phyloP scores from a whole-genome alignment of 2,888 invertebrate genomes.

The Chorisops tibialis region DNA sequence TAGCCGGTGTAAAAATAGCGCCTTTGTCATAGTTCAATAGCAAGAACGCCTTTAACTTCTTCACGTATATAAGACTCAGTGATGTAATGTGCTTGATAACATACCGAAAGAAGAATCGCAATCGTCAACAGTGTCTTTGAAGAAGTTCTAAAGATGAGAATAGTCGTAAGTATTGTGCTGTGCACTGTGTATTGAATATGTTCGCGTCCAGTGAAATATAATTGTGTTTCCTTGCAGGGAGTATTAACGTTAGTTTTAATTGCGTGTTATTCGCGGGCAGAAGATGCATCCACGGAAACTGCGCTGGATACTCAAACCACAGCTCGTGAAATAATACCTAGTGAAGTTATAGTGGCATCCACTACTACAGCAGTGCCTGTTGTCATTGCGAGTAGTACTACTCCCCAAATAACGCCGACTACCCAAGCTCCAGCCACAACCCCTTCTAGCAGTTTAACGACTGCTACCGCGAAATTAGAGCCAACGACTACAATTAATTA shows the following conservation, averaged over 20 bases:
- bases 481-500: neutral
- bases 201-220: neutral
- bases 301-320: neutral
- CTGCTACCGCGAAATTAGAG: no score
- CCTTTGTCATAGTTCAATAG: constrained; percentile 24
- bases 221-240: neutral
- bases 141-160: neutral
- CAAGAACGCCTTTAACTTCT: neutral
- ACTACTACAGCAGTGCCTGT: neutral
- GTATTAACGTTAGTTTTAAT: neutral
- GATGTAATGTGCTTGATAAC: constrained; percentile 31
- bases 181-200: constrained; percentile 2
- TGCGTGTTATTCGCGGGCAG: neutral
- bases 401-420: neutral
- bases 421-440: no score
- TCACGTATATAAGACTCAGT: constrained; percentile 29
- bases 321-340: neutral
- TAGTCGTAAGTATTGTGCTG: neutral
- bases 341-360: neutral
- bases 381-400: neutral
- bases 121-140: neutral
- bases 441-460: no score
- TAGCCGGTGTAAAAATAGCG: constrained; percentile 25
- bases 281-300: constrained; percentile 6
- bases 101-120: constrained; percentile 16